phyloP scores from a whole-genome alignment of 1,140 invertebrate genomes.

The Uloborus diversus region DNA sequence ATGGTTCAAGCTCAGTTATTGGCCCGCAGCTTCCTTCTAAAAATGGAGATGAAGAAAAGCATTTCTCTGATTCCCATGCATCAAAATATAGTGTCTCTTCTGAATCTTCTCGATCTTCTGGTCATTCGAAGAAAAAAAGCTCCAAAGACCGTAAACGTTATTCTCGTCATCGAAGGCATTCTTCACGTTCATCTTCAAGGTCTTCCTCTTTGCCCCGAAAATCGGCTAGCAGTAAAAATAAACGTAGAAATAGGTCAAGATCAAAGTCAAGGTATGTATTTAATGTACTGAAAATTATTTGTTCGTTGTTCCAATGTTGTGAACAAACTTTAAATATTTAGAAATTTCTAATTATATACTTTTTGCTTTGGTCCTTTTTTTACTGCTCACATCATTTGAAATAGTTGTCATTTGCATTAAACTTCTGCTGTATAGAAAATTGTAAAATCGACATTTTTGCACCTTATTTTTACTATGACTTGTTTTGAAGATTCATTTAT shows the following conservation, averaged over 20 bases:
- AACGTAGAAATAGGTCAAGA: too few species aligned
- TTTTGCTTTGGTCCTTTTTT: too few species aligned
- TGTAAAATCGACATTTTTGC: too few species aligned
- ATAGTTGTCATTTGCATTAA: too few species aligned
- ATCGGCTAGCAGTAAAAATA: background rate
- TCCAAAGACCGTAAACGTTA: background rate
- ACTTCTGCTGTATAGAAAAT: too few species aligned
- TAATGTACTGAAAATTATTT: too few species aligned
- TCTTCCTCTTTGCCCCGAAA: slow-evolving; percentile 6
- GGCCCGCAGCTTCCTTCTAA: slow-evolving; percentile 39
- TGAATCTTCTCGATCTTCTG: slow-evolving; percentile 27
- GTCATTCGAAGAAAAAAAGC: slow-evolving; percentile 6
- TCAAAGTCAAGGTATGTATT: slow-evolving; percentile 25
- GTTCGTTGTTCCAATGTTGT: too few species aligned
- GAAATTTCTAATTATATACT: too few species aligned
- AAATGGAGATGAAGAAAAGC: slow-evolving; percentile 25
- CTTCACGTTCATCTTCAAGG: slow-evolving; percentile 14
- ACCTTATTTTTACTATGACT: too few species aligned
- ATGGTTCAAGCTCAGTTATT: slow-evolving; percentile 6
- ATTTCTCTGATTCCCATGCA: background rate
- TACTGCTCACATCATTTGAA: too few species aligned
- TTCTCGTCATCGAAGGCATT: slow-evolving; percentile 7
- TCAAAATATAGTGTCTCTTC: slow-evolving; percentile 33
- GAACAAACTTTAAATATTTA: too few species aligned
- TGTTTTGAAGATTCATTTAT: too few species aligned